Evolutionary conservation across 2,888 invertebrate species (phyloP).

Genomic region (Exephanes ischioxanthus): DNA sequence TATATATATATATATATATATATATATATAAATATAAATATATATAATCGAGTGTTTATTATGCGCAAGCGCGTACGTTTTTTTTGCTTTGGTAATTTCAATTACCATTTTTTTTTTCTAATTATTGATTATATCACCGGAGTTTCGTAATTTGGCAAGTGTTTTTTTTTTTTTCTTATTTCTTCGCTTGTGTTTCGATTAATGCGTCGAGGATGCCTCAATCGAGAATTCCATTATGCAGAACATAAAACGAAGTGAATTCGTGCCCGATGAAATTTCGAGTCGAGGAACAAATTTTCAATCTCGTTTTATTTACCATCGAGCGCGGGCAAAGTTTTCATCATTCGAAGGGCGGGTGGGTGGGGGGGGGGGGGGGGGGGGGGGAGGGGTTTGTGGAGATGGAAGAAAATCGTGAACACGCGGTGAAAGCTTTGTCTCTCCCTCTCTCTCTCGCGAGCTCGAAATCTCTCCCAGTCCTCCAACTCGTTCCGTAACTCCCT

Average conservation of each 20-base stretch:
- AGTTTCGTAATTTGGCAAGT: conserved; percentile 35
- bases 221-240: conserved; percentile 35
- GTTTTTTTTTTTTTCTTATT: background rate
- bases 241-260: conserved; percentile 15
- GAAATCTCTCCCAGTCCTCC: conserved; percentile 9
- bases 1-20: too few relatives aligned
- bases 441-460: conserved; percentile 13
- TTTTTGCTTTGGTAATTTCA: conserved; percentile 20
- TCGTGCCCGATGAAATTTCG: conserved; percentile 3
- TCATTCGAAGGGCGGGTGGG: background rate
- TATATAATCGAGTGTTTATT: conserved; percentile 18
- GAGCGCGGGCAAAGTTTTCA: conserved; percentile 20
- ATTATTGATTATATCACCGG: conserved; percentile 35
- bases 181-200: background rate
- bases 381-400: background rate
- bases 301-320: conserved; percentile 34
- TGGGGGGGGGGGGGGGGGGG: background rate
- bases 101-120: conserved; percentile 5
- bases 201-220: conserved; percentile 3
- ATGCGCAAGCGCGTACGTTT: conserved; percentile 13
- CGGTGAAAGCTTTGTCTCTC: conserved; percentile 15
- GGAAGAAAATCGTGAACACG: conserved; percentile 40
- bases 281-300: conserved; percentile 17
- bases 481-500: conserved; percentile 18
- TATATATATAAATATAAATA: background rate